Percentiles rank a stretch among this genome's conserved stretches.
Evolutionary conservation across 2,113 vertebrate genomes (phyloP).

Genomic region (Anoplopoma fimbria): DNA sequence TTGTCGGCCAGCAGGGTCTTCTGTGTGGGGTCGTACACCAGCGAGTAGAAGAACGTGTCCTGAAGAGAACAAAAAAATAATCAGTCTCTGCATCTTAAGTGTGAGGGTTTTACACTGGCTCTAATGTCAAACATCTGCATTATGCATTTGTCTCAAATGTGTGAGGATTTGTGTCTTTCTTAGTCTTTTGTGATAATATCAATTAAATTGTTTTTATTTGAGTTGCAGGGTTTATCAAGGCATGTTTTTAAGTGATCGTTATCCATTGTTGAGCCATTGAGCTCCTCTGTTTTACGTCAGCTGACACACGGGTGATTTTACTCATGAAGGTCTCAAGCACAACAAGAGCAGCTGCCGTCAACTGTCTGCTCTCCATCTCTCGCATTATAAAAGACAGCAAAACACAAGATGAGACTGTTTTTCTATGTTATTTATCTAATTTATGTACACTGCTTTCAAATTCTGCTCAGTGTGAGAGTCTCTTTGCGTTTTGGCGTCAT

Average conservation of each 20-base stretch:
- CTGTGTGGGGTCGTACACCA: constrained; percentile 97
- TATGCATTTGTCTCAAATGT: background rate
- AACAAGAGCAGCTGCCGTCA: background rate
- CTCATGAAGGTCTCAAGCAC: background rate
- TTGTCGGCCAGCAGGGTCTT: constrained; percentile 97
- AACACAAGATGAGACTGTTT: no score
- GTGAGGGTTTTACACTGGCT: no score
- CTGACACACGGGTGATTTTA: background rate
- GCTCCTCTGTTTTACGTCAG: background rate
- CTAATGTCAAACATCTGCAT: background rate
- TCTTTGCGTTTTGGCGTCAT: no score
- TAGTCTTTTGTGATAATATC: background rate
- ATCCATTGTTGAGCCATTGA: background rate
- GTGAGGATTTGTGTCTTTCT: background rate
- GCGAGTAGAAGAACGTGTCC: constrained; percentile 98
- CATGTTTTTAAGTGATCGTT: background rate
- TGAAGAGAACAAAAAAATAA: constrained; percentile 60
- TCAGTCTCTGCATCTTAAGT: background rate
- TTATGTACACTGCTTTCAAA: no score
- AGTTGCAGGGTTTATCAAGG: background rate
- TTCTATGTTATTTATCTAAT: no score
- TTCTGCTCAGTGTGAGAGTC: no score
- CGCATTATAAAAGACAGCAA: no score
- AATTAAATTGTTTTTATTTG: background rate
- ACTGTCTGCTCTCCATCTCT: background rate